Evolutionary conservation across 2,888 invertebrate species (phyloP), one percentile per base, ranked within the genome.

Genomic region (Drosophila setosimentum): DNA sequence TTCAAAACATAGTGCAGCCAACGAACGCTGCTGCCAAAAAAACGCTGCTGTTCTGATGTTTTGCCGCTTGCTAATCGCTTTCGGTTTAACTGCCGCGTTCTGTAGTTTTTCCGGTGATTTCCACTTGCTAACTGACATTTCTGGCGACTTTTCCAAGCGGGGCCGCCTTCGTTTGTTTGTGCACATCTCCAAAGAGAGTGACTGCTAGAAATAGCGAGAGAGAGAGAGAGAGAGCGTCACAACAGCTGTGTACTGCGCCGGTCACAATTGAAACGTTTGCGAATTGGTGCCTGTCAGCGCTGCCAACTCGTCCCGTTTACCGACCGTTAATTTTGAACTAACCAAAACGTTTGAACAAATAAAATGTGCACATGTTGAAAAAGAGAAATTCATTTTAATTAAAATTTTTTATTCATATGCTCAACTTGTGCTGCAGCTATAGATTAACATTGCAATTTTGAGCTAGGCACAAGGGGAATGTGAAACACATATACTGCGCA

Each of bases 71-170:
- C 69, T 67, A 54, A 42, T 81, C 73, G 73, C 58, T 71, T 68
- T 68, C 8, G 27, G 61, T 37, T 69, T 79, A 45, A 67, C 61
- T 79, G 78, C 86, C 86, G 90, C 86, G 90, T 63, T 81, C 59
- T 74, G 89, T 90, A 91, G 91, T 91, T 91, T 90, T 86, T 84
- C 89, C 91, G 91, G 82, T 84, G 89, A 78, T 90, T 89, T 86
- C 85, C 91, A 85, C 91, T 91, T 87, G 75, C 83, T 84, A 82
- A 87, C 83, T 89, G 87, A 78, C 80, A 77, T 78, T 81, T 77
- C 81, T 73, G 68, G 67, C 72, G 80, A 87, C 79, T 87, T 90
- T 87, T 79, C 89, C 85, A 80, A 80, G 72, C 82, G 62, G 63
- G 54, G 54, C 76, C 78, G 72, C 77, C 74, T 82, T 77, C 73